Percentiles rank a stretch among this genome's conserved stretches.
These are phyloP conservation scores for Anseranas semipalmata DNA, from an alignment of 2,113 vertebrate species.

Conservation along the genomic window DNA sequence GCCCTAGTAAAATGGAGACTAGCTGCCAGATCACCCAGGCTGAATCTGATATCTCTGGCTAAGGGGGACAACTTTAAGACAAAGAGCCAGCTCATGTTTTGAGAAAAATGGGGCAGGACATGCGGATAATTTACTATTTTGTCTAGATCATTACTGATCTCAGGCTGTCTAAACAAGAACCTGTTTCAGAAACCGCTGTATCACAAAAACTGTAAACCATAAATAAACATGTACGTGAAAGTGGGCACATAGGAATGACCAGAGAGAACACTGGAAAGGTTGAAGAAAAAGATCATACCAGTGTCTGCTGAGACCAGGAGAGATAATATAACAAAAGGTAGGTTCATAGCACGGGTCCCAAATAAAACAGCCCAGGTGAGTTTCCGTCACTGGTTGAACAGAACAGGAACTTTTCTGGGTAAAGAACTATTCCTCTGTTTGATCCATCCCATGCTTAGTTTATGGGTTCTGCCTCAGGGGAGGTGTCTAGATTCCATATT, in stretches of 20 bases:
- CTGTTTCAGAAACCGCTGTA: not conserved
- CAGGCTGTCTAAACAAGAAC: not conserved
- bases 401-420: not conserved
- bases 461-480: not conserved
- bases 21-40: not conserved
- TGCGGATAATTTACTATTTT: not conserved
- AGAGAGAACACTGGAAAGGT: not conserved
- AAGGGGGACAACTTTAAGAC: not conserved
- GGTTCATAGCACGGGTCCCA: not conserved
- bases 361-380: not conserved
- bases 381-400: not conserved
- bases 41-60: not conserved
- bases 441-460: not conserved
- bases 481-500: not conserved
- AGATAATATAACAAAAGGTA: not conserved
- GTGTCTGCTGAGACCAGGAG: not conserved
- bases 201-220: not conserved
- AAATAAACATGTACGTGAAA: not conserved
- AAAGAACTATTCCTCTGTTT: not conserved
- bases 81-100: not conserved
- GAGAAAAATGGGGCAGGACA: not conserved
- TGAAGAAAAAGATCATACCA: not conserved
- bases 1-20: not conserved
- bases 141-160: not conserved
- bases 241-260: not conserved